phyloP scores from a whole-genome alignment of 2,797 vertebrate genomes.

The Melanogrammus aeglefinus region DNA sequence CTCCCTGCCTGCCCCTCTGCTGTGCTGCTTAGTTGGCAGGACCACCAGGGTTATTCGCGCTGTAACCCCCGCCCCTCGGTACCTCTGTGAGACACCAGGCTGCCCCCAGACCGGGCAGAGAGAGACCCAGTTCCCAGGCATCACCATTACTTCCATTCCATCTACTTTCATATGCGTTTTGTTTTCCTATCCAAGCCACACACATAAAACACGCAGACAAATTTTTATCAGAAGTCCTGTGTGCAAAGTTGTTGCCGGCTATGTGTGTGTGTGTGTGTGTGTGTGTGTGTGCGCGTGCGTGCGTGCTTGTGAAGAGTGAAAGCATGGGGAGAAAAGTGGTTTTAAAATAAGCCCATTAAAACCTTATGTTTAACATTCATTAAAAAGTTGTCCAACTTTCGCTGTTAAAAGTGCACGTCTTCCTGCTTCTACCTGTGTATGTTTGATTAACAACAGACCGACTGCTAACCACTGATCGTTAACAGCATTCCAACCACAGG shows the following conservation, averaged over 20 bases:
- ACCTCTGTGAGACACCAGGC: conserved; percentile 13
- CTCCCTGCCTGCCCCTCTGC: neutral
- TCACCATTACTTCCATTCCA: conserved; percentile 8
- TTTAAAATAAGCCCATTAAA: too few relatives aligned
- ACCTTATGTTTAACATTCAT: too few relatives aligned
- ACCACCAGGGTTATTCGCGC: conserved; percentile 16
- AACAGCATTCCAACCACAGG: too few relatives aligned
- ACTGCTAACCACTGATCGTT: too few relatives aligned
- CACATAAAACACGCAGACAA: conserved; percentile 12
- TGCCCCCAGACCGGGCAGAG: conserved; percentile 13
- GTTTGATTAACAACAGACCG: too few relatives aligned
- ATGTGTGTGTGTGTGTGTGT: neutral
- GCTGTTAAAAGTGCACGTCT: too few relatives aligned
- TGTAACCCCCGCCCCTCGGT: neutral
- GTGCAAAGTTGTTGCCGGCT: too few relatives aligned
- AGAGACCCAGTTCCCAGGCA: neutral
- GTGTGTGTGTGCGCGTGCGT: neutral
- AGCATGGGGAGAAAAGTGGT: too few relatives aligned
- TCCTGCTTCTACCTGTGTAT: too few relatives aligned
- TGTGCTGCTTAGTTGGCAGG: neutral
- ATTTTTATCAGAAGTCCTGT: conserved; percentile 9
- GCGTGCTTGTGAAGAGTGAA: too few relatives aligned
- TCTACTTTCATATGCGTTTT: conserved; percentile 26
- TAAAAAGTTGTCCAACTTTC: too few relatives aligned
- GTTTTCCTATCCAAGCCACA: neutral